Evolutionary conservation across 2,113 vertebrate species (phyloP).

Genomic region (Tautogolabrus adspersus): DNA sequence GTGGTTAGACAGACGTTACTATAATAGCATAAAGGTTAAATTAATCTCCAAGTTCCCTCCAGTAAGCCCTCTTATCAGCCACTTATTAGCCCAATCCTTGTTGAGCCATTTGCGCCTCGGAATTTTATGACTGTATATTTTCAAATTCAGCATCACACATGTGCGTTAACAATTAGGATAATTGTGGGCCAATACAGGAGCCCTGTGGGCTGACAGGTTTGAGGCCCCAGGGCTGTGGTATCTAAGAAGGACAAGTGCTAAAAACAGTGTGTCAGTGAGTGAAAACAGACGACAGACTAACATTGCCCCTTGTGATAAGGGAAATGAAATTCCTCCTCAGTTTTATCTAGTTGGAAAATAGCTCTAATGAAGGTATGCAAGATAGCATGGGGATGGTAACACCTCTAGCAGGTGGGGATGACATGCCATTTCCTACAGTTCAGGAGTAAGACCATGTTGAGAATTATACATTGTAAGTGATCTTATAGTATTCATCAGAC

Average conservation of each 20-base stretch:
- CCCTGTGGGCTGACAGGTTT: too few relatives aligned
- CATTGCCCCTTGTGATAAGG: slow-evolving; percentile 63
- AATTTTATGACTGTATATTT: too few relatives aligned
- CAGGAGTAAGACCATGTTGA: background rate
- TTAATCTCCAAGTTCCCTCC: background rate
- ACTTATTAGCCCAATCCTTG: background rate
- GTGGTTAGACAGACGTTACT: background rate
- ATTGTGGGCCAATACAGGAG: background rate
- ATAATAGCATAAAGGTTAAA: background rate
- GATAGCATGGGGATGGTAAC: slow-evolving; percentile 43
- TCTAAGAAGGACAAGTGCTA: slow-evolving; percentile 65
- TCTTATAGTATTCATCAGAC: background rate
- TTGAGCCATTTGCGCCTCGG: background rate
- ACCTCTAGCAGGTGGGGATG: slow-evolving; percentile 30
- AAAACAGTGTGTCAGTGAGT: slow-evolving; percentile 69
- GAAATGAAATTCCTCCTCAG: slow-evolving; percentile 67
- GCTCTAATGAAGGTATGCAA: slow-evolving; percentile 54
- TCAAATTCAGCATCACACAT: background rate
- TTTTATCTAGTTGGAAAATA: slow-evolving; percentile 69
- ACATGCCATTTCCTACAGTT: slow-evolving; percentile 5
- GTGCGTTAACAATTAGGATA: background rate
- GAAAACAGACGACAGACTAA: slow-evolving; percentile 57
- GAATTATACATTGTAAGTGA: background rate
- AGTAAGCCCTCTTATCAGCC: background rate
- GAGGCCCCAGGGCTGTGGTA: slow-evolving; percentile 24